Conservation (phyloP, 2,797 vertebrate species). For the Enteromius fasciolatus region DNA sequence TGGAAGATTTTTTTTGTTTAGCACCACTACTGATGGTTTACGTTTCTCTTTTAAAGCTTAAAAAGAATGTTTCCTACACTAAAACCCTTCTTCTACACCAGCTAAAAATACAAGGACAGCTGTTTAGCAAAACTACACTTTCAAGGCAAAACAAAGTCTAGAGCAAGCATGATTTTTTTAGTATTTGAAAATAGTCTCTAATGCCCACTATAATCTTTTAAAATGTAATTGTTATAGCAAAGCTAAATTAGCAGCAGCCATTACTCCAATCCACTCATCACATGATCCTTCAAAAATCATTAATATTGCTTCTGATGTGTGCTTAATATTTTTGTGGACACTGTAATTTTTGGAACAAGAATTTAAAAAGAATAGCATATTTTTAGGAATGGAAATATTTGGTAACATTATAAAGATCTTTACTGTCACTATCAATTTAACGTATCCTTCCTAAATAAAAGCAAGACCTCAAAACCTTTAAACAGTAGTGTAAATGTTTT, state of each 20-base stretch:
- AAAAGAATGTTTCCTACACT: not conserved
- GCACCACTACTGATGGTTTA: not conserved
- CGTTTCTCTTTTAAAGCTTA: not conserved
- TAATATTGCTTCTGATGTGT: not conserved
- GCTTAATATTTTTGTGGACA: not conserved
- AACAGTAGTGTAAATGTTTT: not conserved
- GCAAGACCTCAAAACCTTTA: not conserved
- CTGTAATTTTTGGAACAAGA: not conserved
- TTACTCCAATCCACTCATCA: not conserved
- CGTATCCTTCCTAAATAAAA: not conserved
- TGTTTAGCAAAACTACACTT: not conserved
- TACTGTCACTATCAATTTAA: not conserved
- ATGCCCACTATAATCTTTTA: not conserved
- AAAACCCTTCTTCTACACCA: not conserved
- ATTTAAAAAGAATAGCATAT: not conserved
- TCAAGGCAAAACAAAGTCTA: not conserved
- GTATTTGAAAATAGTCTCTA: not conserved
- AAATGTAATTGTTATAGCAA: not conserved
- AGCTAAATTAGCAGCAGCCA: not conserved
- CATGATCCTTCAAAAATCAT: not conserved
- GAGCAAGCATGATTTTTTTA: not conserved
- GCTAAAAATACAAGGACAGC: not conserved
- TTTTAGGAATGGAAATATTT: not conserved
- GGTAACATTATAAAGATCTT: not conserved
- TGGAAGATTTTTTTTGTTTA: not conserved